Conservation (phyloP, 2,888 invertebrate species). For the Tricholauxania praeusta region DNA sequence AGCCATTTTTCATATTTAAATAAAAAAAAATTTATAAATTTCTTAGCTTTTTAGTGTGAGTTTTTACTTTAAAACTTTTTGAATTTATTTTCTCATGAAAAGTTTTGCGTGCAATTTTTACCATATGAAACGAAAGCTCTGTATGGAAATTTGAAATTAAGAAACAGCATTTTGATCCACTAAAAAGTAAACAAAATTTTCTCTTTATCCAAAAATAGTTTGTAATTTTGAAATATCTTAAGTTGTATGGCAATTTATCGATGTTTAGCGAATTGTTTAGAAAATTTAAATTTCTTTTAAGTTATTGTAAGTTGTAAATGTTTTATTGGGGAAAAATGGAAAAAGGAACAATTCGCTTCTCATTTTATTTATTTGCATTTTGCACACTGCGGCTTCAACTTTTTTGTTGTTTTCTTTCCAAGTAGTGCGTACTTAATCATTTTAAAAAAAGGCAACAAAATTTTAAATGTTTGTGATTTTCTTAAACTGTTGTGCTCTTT, state of each 20-base stretch:
- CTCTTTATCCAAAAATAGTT: conserved; percentile 66
- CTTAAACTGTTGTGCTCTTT: no score
- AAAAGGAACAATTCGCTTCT: conserved; percentile 57
- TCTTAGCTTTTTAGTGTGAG: no score
- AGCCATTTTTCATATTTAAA: neutral
- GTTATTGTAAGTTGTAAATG: neutral
- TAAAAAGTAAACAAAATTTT: conserved; percentile 65
- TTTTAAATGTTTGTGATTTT: no score
- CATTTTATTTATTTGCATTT: conserved; percentile 64
- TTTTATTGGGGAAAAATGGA: no score
- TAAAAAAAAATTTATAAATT: no score
- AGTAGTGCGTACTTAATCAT: no score
- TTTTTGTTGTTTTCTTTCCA: conserved; percentile 11
- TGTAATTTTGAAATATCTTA: conserved; percentile 55
- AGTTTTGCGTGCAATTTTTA: conserved; percentile 25
- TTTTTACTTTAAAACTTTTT: no score
- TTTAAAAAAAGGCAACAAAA: no score
- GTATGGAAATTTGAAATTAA: conserved; percentile 35
- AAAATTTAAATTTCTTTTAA: conserved; percentile 12
- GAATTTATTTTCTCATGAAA: neutral
- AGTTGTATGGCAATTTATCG: conserved; percentile 40
- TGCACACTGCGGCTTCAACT: conserved; percentile 67
- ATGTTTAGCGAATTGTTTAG: conserved; percentile 34
- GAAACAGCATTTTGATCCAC: conserved; percentile 50
- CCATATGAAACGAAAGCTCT: conserved; percentile 14